Conservation (phyloP, 2,113 vertebrate species). For the Sphyrna mokarran region DNA sequence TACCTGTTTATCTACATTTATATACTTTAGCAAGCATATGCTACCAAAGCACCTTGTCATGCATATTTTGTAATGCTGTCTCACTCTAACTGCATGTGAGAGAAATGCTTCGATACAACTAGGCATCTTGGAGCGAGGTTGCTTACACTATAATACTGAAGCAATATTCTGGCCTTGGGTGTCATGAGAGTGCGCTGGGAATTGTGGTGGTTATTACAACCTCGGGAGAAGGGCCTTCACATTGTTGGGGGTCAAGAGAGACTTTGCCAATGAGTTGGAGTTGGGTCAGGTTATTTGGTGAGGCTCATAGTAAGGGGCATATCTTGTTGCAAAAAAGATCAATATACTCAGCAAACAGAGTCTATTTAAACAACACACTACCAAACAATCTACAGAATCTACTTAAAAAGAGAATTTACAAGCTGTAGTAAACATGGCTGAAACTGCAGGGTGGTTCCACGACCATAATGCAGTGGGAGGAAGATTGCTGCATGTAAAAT, state of each 20-base stretch:
- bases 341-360: neutral
- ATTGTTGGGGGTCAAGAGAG: neutral
- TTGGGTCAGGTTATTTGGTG: neutral
- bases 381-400: neutral
- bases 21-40: neutral
- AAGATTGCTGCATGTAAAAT: neutral
- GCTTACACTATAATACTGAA: neutral
- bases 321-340: too few relatives aligned
- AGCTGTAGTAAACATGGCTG: neutral
- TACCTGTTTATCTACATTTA: too few relatives aligned
- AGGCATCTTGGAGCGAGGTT: neutral
- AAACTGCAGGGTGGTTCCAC: neutral
- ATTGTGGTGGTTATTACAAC: neutral
- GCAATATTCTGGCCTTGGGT: neutral
- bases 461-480: neutral
- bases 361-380: neutral
- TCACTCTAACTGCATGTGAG: neutral
- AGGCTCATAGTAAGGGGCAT: neutral
- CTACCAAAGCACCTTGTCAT: neutral
- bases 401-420: too few relatives aligned
- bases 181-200: too few relatives aligned
- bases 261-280: neutral
- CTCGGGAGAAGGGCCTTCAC: neutral
- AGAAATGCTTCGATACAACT: neutral
- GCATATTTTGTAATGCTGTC: neutral